Evolutionary conservation across 2,113 vertebrate genomes (phyloP).

Genomic region (Egretta garzetta): DNA sequence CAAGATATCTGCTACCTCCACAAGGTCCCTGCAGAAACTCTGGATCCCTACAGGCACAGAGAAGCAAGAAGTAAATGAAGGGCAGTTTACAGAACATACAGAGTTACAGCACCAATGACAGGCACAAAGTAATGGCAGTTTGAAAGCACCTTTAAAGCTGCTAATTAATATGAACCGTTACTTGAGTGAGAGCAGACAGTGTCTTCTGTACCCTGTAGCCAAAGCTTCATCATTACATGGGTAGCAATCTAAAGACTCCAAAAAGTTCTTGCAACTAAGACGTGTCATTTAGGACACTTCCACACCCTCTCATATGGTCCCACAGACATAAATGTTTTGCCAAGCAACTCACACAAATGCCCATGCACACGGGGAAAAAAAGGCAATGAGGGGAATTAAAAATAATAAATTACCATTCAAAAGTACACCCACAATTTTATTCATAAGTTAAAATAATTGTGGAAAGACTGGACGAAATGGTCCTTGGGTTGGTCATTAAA

Average conservation of each 20-base stretch:
- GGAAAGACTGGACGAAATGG: not conserved
- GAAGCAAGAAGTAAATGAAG: not conserved
- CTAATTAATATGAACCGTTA: not conserved
- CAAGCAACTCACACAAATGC: not conserved
- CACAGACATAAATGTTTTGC: not conserved
- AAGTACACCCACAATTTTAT: not conserved
- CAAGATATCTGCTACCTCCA: constrained; percentile 86
- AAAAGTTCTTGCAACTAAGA: not conserved
- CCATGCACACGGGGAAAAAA: not conserved
- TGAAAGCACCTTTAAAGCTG: not conserved
- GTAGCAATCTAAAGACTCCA: not conserved
- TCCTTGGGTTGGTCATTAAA: not conserved
- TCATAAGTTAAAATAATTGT: not conserved
- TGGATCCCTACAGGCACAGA: constrained; percentile 80
- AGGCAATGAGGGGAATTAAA: not conserved
- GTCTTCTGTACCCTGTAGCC: not conserved
- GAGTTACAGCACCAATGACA: not conserved
- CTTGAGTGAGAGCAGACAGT: not conserved
- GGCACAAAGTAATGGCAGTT: not conserved
- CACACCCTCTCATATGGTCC: not conserved
- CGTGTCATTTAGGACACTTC: not conserved
- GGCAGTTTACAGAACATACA: not conserved
- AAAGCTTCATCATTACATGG: not conserved
- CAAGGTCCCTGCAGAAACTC: constrained; percentile 87
- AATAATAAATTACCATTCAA: not conserved